These are phyloP conservation scores for Aradophagus sp. DNA, from an alignment of 1,140 invertebrate species.

Conservation along the genomic window DNA sequence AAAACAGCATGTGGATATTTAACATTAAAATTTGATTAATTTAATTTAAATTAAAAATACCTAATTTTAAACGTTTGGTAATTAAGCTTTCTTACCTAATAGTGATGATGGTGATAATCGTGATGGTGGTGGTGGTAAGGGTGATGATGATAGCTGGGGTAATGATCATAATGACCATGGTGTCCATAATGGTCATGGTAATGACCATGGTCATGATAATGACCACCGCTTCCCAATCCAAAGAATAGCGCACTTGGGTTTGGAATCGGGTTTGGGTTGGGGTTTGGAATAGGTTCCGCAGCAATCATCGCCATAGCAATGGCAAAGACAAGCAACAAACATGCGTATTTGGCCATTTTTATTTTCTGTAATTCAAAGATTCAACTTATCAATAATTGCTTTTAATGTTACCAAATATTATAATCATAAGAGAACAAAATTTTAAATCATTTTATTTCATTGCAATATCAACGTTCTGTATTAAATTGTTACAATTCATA, in stretches of 20 bases:
- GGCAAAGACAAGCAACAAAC: conserved; percentile 1
- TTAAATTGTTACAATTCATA: too few relatives aligned
- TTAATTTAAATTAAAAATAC: too few relatives aligned
- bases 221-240: conserved; percentile 1
- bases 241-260: too few relatives aligned
- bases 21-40: too few relatives aligned
- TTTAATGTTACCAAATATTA: neutral
- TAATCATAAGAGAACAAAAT: too few relatives aligned
- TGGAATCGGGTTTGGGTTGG: conserved; percentile 6
- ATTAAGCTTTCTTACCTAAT: neutral
- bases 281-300: conserved; percentile 3
- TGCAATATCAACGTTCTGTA: too few relatives aligned
- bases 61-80: too few relatives aligned
- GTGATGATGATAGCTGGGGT: neutral
- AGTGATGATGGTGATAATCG: too few relatives aligned
- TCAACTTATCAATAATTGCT: too few relatives aligned
- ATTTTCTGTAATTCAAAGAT: neutral
- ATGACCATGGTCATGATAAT: too few relatives aligned
- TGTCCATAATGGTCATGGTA: neutral
- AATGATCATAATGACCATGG: neutral
- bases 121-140: neutral
- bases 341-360: conserved; percentile 11
- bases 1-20: too few relatives aligned
- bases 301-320: conserved; percentile 3
- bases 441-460: too few relatives aligned